Base-by-base conservation (phyloP, 2,888 invertebrate species). In the Lithophane semibrunnea region DNA sequence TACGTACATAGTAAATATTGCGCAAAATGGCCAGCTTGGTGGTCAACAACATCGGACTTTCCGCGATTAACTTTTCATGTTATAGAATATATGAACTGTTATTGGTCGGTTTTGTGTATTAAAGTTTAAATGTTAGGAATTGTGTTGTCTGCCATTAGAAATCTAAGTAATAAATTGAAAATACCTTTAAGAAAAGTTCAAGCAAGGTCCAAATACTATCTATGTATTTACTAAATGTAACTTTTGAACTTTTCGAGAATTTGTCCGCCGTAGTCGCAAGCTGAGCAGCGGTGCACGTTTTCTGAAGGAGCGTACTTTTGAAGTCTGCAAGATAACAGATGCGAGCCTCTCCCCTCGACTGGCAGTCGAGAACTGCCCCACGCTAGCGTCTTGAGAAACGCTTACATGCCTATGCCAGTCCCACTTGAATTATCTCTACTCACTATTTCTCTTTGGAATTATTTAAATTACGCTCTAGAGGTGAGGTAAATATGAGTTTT, bases 261-360 rank as follows among this genome's bases (percentile, higher is more conserved):
- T 88, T 83, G 71, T 83, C 74, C 77, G 77, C 49, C 69, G 75
- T 71, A 86, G 80, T 83, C 78, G 86, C 84, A 60, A 83, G 80
- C 82, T 90, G 83, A 88, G 85, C 85, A 83, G 74, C 71, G 78
- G 79, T 82, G 90, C 91, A 92, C 90, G 90, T 89, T 85, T 88
- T 86, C 73, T 82, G 83, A 85, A 91, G 86, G 88, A 85, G 88
- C 82, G 83, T 87, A 91, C 90, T 92, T 92, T 86, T 88, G 88
- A 89, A 90, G 89, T 88, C 88, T 85, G 80, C 78, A 84, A 89
- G 91, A 92, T 93, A 93, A 92, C 93, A 91, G 90, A 91, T 90
- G 91, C 77, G 83, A 85, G 82, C 82, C 80, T 80, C 88, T 87
- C 70, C 44, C 66, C 73, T 73, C 76, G 61, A 87, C 88, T 91